Conservation (phyloP, 2,797 vertebrate genomes). For the Ctenopoma multispine region DNA sequence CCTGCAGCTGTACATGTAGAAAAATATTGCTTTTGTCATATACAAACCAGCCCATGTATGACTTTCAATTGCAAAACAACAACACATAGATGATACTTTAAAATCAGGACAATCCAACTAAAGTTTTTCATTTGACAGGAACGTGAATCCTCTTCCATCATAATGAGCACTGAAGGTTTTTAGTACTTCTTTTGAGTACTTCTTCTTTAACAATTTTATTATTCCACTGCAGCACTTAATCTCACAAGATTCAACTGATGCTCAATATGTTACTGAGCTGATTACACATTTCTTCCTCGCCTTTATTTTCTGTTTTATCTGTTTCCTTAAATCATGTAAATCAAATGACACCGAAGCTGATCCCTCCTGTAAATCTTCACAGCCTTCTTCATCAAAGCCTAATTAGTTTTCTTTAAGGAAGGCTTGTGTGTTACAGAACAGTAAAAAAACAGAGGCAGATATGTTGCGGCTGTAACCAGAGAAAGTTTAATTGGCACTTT, state of each 20-base stretch:
- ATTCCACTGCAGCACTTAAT: conserved; percentile 10
- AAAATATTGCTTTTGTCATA: no score
- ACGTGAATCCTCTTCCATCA: background rate
- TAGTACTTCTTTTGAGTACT: background rate
- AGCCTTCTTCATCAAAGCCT: conserved; percentile 57
- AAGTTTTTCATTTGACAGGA: background rate
- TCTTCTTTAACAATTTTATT: background rate
- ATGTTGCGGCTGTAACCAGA: conserved; percentile 43
- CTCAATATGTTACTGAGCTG: conserved; percentile 33
- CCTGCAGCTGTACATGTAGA: background rate
- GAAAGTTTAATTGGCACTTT: conserved; percentile 43
- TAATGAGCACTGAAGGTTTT: background rate
- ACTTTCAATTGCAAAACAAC: no score
- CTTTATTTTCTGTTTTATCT: conserved; percentile 38
- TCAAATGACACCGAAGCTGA: conserved; percentile 47
- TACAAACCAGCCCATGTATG: no score
- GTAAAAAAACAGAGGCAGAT: conserved; percentile 31
- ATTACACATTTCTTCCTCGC: conserved; percentile 19
- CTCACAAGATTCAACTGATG: conserved; percentile 15
- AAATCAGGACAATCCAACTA: background rate
- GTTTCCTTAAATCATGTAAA: conserved; percentile 52
- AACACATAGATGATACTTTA: no score
- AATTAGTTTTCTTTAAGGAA: conserved; percentile 64
- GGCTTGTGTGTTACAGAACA: conserved; percentile 24
- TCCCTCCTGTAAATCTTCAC: conserved; percentile 53